A percentile compares a stretch with the other conserved stretches of the same genome.
Conservation (phyloP, 35 echinoderm and acorn worm genomes). For the Amphiura filiformis region DNA sequence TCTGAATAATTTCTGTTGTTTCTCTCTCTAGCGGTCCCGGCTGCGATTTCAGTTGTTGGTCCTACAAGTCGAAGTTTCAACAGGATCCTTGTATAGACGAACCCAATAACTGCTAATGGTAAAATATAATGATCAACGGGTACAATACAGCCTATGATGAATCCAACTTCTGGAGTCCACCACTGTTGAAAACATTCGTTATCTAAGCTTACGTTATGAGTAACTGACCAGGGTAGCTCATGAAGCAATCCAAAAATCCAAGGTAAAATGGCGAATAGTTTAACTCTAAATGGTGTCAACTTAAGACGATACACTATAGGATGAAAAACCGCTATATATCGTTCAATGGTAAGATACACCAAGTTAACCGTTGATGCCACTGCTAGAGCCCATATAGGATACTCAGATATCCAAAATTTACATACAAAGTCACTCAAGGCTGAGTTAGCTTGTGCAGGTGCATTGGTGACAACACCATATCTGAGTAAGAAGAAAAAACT, state of each 20-base stretch:
- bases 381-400: conserved; percentile 71
- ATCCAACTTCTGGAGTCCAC: conserved; percentile 13
- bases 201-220: conserved; percentile 17
- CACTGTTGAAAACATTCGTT: conserved; percentile 14
- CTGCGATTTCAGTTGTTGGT: not conserved
- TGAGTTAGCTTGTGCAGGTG: not conserved
- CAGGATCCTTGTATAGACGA: conserved; percentile 65
- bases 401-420: conserved; percentile 84
- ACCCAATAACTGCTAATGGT: conserved; percentile 59
- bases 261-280: conserved; percentile 53
- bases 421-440: conserved; percentile 44
- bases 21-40: not conserved
- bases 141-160: conserved; percentile 23
- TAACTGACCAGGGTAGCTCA: conserved; percentile 61
- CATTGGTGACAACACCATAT: conserved; percentile 28
- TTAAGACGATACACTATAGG: conserved; percentile 68
- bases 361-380: conserved; percentile 80
- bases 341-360: conserved; percentile 70
- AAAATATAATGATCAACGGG: conserved; percentile 63
- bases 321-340: conserved; percentile 86
- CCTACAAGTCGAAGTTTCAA: not conserved
- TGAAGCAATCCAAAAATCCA: conserved; percentile 73
- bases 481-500: conserved; percentile 67
- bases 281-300: conserved; percentile 50
- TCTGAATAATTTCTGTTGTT: not conserved